Evolutionary conservation across 2,888 invertebrate genomes (phyloP).

Genomic region (Hedychridium roseum): DNA sequence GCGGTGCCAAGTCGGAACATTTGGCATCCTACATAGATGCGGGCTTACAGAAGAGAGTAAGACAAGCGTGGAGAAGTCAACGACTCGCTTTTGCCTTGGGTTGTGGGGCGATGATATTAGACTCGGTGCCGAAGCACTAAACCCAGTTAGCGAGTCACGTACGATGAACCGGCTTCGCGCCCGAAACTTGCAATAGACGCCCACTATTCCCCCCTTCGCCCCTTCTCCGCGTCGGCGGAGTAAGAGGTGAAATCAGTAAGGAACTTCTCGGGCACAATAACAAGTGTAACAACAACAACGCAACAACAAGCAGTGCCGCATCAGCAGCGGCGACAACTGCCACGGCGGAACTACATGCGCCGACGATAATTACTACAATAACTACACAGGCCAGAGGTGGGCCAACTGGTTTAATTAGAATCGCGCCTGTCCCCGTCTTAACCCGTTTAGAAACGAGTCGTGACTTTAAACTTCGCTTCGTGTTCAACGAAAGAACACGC

Average conservation of each 20-base stretch:
- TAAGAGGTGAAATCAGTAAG: constrained; percentile 20
- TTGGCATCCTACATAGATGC: too few relatives aligned
- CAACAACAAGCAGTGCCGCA: constrained; percentile 9
- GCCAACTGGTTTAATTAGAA: constrained; percentile 49
- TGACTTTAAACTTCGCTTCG: too few relatives aligned
- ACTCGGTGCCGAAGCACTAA: constrained; percentile 19
- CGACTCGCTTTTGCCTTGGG: constrained; percentile 16
- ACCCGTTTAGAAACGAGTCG: too few relatives aligned
- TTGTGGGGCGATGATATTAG: constrained; percentile 22
- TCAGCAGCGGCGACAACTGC: constrained; percentile 24
- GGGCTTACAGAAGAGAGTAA: too few relatives aligned
- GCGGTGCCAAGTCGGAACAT: too few relatives aligned
- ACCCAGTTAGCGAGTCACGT: constrained; percentile 39
- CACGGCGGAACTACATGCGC: constrained; percentile 35
- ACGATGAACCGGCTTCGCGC: constrained; percentile 26
- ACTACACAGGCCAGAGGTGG: constrained; percentile 40
- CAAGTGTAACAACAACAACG: constrained; percentile 32
- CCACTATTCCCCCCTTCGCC: too few relatives aligned
- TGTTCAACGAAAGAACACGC: too few relatives aligned
- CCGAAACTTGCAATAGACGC: constrained; percentile 39
- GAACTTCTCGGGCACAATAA: constrained; percentile 40
- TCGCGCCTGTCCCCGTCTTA: constrained; percentile 48
- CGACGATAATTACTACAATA: constrained; percentile 55
- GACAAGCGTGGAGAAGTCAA: constrained; percentile 7
- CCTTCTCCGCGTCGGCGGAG: too few relatives aligned